Evolutionary conservation across 2,113 vertebrate species (phyloP), one percentile per base, ranked within the genome.

Genomic region (Phainopepla nitens): DNA sequence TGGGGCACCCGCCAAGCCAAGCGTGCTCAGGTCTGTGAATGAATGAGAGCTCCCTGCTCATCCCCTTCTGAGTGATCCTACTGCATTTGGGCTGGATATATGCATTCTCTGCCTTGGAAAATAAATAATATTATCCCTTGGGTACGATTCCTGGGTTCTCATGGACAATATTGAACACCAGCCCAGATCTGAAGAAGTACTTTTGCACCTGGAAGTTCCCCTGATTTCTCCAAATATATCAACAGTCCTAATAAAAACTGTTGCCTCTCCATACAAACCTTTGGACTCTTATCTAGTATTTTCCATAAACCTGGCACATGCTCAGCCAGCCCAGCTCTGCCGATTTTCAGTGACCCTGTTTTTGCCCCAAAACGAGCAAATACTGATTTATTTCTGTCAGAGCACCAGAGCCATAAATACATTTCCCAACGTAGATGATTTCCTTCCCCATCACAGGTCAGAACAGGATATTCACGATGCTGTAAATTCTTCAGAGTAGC

Each of bases 361-460:
- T 92, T 72, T 82, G 87, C 72, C 90, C 93, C 90, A 54, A 58
- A 51, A 73, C 1, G 1, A 88, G 45, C 64, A 72, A 79, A 84
- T 25, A 50, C 87, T 78, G 85, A 90, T 96, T 95, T 94, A 94
- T 90, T 88, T 65, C 76, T 80, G 92, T 82, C 94, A 49, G 51
- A 95, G 87, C 81, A 82, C 29, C 54, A 13, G 8, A 73, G 82
- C 85, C 53, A 92, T 88, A 92, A 94, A 96, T 86, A 66, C 65
- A 42, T 86, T 62, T 70, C 71, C 71, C 80, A 42, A 24, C 2
- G 14, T 50, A 58, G 76, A 81, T 76, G 31, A 92, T 86, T 88
- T 86, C 53, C 92, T 84, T 94, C 68, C 87, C 64, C 76, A 68
- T 66, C 82, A 44, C 90, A 68, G 85, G 85, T 90, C 93, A 86